Base-by-base conservation (phyloP, 2,113 vertebrate genomes). In the Notothenia coriiceps region DNA sequence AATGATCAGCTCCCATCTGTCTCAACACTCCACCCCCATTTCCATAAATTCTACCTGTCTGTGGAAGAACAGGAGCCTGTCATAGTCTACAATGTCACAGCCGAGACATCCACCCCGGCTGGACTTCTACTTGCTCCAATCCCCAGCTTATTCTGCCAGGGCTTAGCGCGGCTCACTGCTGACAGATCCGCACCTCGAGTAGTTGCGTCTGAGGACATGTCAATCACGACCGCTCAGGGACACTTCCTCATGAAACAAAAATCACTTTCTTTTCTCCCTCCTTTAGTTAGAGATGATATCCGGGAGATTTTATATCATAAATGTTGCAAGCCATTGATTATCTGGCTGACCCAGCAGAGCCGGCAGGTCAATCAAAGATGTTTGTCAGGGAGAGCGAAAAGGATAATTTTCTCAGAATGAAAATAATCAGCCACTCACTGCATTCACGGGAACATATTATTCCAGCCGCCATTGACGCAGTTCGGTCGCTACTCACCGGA, bases 11-110 rank as follows among this genome's bases (percentile, higher is more conserved):
- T 77, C 81, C 87, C 83, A 86, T 91, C 86, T 79, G 33, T 91
- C 91, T 93, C 88, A 84, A 88, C 80, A 69, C 63, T 47, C 59
- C 20, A 62, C 79, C 75, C 86, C 85, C 83, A 91, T 93, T 94
- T 95, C 87, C 92, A 93, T 94, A 92, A 93, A 92, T 92, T 88
- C 76, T 75, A 64, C 70, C 86, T 69, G 88, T 87, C 79, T 77
- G 69, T 18, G 60, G 11, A 65, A 83, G 90, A 91, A 86, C 80
- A 74, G 87, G 81, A 86, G 78, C 75, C 86, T 91, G 90, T 91
- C 92, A 88, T 83, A 84, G 61, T 72, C 88, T 52, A 76, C 90
- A 92, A 87, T 92, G 92, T 93, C 89, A 92, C 77, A 55, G 72
- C 10, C 22, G 78, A 89, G 87, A 88, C 83, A 79, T 88, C 82